These are phyloP conservation scores for Myocastor coypus DNA, from an alignment of 2,113 vertebrate genomes.

Conservation along the genomic window DNA sequence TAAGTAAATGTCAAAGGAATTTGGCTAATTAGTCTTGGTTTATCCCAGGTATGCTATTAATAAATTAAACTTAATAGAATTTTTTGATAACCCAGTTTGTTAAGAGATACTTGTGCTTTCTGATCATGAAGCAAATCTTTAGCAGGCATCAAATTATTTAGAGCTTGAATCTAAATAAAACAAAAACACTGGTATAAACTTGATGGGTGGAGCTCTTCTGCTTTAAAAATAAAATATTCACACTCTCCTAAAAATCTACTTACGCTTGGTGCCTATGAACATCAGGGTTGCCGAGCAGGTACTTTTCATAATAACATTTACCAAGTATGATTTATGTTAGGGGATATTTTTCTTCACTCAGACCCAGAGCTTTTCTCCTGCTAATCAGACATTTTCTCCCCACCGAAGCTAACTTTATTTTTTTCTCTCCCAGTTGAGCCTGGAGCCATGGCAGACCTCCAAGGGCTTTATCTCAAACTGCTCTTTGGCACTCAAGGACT, in stretches of 20 bases:
- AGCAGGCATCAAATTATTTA: neutral
- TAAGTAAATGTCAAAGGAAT: neutral
- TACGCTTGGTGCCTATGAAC: neutral
- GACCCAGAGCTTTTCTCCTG: conserved; percentile 9
- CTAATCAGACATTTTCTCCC: neutral
- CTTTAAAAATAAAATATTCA: neutral
- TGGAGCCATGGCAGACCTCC: neutral
- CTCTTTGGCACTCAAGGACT: neutral
- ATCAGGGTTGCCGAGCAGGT: neutral
- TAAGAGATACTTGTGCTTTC: neutral
- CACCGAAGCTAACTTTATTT: neutral
- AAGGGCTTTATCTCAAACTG: neutral
- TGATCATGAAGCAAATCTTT: neutral
- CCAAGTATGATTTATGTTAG: conserved; percentile 8
- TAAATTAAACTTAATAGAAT: neutral
- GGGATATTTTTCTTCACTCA: conserved; percentile 29
- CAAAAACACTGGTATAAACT: neutral
- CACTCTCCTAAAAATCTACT: neutral
- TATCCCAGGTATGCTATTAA: neutral
- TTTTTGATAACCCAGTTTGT: conserved; percentile 8
- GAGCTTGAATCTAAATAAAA: conserved; percentile 20
- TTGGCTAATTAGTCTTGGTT: conserved; percentile 57
- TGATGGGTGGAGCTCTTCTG: neutral
- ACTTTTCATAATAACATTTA: conserved; percentile 2
- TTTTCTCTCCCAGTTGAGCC: neutral